Conservation (phyloP, 2,888 invertebrate species). For the Drosophila demipolita region DNA sequence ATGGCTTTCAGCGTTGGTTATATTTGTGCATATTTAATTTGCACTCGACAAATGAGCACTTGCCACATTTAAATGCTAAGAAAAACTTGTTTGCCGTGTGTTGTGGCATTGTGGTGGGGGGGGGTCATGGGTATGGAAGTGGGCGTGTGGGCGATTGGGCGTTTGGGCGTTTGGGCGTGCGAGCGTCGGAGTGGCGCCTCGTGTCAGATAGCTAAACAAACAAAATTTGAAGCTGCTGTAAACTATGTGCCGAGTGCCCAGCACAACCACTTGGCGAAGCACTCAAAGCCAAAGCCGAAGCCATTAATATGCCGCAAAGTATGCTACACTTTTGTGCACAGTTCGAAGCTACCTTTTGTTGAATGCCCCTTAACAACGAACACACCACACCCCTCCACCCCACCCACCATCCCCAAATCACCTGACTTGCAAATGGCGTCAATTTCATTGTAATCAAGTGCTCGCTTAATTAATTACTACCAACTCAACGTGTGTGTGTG, state of each 20-base stretch:
- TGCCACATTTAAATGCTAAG: conserved; percentile 41
- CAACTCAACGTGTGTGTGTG: conserved; percentile 5
- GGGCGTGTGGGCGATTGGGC: background rate
- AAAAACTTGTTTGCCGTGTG: conserved; percentile 17
- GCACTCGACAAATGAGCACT: conserved; percentile 71
- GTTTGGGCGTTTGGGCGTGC: background rate
- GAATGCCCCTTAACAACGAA: background rate
- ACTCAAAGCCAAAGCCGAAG: conserved; percentile 37
- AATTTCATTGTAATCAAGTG: conserved; percentile 77
- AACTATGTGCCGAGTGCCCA: conserved; percentile 47
- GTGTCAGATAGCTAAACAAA: conserved; percentile 56
- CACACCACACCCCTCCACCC: too few species aligned
- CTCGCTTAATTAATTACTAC: conserved; percentile 71
- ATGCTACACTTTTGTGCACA: conserved; percentile 49
- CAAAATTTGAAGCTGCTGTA: conserved; percentile 47
- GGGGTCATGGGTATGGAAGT: background rate
- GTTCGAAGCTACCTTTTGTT: conserved; percentile 32
- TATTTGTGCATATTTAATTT: conserved; percentile 77
- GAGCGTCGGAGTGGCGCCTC: conserved; percentile 11
- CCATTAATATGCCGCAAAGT: conserved; percentile 68
- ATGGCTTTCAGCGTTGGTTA: conserved; percentile 44
- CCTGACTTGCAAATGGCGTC: conserved; percentile 66
- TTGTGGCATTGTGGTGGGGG: background rate
- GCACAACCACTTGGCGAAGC: background rate
- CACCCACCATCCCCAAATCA: too few species aligned